A percentile compares a stretch with the other conserved stretches of the same genome.
phyloP scores from a whole-genome alignment of 2,888 invertebrate species.

The Nephrotoma guestfalica region DNA sequence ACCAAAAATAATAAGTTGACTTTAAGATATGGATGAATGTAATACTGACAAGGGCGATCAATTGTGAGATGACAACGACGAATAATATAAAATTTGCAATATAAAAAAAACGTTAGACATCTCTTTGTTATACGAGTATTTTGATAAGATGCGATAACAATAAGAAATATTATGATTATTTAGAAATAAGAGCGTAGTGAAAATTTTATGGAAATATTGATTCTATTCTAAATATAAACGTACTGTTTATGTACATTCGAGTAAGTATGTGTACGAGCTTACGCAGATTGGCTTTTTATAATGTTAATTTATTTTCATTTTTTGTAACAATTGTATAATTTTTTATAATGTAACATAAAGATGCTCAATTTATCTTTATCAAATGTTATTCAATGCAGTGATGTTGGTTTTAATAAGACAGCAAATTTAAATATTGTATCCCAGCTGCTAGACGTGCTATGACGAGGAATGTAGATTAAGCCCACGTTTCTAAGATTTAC shows the following conservation, averaged over 20 bases:
- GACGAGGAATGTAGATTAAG: too few species aligned
- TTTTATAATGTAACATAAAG: background rate
- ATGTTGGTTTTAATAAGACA: too few species aligned
- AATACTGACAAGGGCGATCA: background rate
- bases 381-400: background rate
- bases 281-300: background rate
- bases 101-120: too few species aligned
- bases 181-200: background rate
- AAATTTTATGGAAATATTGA: background rate
- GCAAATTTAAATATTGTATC: too few species aligned
- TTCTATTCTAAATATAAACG: background rate
- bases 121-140: too few species aligned
- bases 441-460: too few species aligned
- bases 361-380: background rate
- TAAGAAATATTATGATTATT: background rate
- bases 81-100: background rate
- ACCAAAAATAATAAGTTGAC: background rate
- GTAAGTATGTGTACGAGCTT: background rate
- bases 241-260: background rate
- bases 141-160: background rate
- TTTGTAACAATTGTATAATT: background rate
- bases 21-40: background rate
- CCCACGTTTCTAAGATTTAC: too few species aligned
- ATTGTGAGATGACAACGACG: background rate
- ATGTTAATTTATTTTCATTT: background rate